phyloP scores from a whole-genome alignment of 2,113 vertebrate species.

The Recurvirostra avosetta region DNA sequence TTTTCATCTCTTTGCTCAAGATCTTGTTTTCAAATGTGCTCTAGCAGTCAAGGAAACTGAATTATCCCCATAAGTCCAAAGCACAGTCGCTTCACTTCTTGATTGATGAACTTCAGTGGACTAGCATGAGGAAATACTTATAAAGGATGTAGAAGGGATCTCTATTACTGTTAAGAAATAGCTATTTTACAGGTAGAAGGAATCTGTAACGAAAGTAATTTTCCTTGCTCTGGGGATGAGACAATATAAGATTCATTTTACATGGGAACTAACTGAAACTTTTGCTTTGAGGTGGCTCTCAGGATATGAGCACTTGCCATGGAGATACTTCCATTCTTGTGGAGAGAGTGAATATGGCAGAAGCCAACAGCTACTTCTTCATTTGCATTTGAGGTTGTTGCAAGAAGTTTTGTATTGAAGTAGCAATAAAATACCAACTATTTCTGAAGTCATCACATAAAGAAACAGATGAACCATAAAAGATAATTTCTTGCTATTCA shows the following conservation, averaged over 20 bases:
- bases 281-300: background rate
- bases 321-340: background rate
- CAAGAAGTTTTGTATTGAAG: background rate
- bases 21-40: background rate
- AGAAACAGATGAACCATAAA: background rate
- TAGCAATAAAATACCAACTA: background rate
- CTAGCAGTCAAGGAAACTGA: background rate
- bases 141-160: background rate
- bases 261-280: background rate
- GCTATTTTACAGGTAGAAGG: background rate
- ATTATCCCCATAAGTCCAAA: background rate
- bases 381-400: background rate
- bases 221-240: background rate
- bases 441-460: background rate
- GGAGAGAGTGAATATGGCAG: background rate
- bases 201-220: background rate
- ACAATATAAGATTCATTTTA: background rate
- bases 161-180: background rate
- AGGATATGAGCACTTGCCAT: background rate
- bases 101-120: background rate
- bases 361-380: background rate
- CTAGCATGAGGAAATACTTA: background rate
- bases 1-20: background rate
- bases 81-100: background rate
- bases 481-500: background rate